phyloP scores from a whole-genome alignment of 2,113 vertebrate species.

The Petromus typicus region DNA sequence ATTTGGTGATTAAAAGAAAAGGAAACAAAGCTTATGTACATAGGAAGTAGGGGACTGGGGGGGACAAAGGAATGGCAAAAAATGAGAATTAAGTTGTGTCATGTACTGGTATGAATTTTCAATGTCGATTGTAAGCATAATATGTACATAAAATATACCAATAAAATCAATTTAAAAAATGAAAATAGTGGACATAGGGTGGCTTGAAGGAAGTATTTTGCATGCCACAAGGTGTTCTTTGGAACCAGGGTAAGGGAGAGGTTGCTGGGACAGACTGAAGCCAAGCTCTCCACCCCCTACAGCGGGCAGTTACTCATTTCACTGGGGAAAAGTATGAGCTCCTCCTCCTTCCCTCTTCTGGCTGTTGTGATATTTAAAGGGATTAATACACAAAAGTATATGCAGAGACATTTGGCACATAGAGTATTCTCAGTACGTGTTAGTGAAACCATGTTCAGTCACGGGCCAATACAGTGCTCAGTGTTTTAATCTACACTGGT shows the following conservation, averaged over 20 bases:
- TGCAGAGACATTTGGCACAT: not conserved
- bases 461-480: not conserved
- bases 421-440: not conserved
- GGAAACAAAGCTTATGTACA: no score
- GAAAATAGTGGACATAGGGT: not conserved
- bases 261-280: not conserved
- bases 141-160: no score
- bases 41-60: no score
- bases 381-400: not conserved
- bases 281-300: not conserved
- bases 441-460: not conserved
- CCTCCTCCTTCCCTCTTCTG: not conserved
- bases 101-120: no score
- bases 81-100: no score
- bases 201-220: not conserved
- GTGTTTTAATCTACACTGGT: not conserved
- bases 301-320: not conserved
- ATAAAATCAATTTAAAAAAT: not conserved
- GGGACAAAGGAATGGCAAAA: no score
- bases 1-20: no score
- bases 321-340: not conserved
- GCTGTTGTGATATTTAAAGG: not conserved
- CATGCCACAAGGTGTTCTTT: rapidly evolving
- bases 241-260: not conserved
- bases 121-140: no score